These are phyloP conservation scores for Ostrea edulis DNA, from an alignment of 1,140 invertebrate species.

Conservation along the genomic window DNA sequence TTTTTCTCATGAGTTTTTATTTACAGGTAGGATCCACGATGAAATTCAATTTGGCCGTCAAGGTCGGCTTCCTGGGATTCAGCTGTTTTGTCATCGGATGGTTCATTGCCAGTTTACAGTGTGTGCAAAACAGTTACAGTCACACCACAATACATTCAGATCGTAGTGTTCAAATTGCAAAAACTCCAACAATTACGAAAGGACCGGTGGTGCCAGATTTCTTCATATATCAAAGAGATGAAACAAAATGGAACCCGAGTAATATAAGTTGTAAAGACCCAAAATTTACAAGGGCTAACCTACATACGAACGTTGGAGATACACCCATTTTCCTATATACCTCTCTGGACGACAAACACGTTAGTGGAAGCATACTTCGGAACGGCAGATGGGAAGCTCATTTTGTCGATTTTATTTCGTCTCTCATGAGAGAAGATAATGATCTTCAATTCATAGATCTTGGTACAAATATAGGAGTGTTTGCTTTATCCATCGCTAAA, in stretches of 20 bases:
- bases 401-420: slow-evolving; percentile 27
- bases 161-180: background rate
- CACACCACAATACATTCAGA: background rate
- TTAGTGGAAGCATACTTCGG: slow-evolving; percentile 37
- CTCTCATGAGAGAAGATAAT: slow-evolving; percentile 22
- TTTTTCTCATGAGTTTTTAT: background rate
- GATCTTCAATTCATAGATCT: slow-evolving; percentile 50
- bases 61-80: background rate
- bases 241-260: background rate
- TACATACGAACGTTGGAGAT: slow-evolving; percentile 40
- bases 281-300: slow-evolving; percentile 26
- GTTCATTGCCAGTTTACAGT: background rate
- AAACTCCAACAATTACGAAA: background rate
- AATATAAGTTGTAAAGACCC: background rate
- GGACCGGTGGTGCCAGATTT: background rate
- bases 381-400: slow-evolving; percentile 41
- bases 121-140: background rate
- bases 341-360: slow-evolving; percentile 37
- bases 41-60: slow-evolving; percentile 17
- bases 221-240: slow-evolving; percentile 16
- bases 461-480: slow-evolving; percentile 51
- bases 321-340: slow-evolving; percentile 48
- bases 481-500: slow-evolving; percentile 49
- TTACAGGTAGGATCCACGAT: background rate
- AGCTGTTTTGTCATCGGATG: background rate